Percentiles rank a stretch among this genome's conserved stretches.
Conservation (phyloP, 2,888 invertebrate species). For the Rotaria magnacalcarata region DNA sequence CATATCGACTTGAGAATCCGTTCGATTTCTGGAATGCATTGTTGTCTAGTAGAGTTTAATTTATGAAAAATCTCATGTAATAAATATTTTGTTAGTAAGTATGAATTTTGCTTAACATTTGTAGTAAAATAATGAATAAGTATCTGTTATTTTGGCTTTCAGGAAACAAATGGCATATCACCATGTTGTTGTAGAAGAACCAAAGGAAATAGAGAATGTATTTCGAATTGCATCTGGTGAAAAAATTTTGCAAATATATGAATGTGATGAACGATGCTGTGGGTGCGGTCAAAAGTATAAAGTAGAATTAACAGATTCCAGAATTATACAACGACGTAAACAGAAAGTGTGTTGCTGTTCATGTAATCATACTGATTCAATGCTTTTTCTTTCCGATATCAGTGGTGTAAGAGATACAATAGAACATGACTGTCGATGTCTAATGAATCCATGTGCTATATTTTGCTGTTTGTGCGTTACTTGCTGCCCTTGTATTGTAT, state of each 20-base stretch:
- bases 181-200: background rate
- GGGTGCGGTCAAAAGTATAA: background rate
- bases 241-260: background rate
- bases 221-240: background rate
- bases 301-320: background rate
- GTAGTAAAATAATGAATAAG: no score
- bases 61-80: no score
- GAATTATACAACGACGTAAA: background rate
- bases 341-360: background rate
- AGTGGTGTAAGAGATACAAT: background rate
- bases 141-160: no score
- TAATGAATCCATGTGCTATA: no score
- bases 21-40: no score
- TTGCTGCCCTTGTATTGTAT: background rate
- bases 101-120: no score
- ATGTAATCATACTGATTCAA: background rate
- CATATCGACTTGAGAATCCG: no score
- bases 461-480: background rate
- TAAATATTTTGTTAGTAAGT: no score
- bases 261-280: background rate
- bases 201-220: background rate
- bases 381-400: background rate
- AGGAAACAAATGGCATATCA: no score
- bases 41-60: no score
- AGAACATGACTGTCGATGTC: background rate